Conservation (phyloP, 2,888 invertebrate genomes). For the Scaptomyza cyrtandrae region DNA sequence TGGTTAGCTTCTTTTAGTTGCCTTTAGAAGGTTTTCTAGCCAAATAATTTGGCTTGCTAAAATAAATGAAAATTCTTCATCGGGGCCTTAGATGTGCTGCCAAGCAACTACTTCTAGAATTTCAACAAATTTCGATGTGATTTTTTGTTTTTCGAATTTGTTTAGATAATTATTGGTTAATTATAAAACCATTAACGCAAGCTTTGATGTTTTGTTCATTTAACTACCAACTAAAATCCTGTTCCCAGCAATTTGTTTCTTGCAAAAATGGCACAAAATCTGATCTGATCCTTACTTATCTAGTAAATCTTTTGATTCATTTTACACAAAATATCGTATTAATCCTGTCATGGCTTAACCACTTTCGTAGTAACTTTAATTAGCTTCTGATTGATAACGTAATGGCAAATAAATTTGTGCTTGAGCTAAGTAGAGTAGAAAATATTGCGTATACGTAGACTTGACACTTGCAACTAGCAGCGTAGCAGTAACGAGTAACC, state of each 20-base stretch:
- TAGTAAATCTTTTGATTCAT: too few species aligned
- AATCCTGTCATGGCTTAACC: too few species aligned
- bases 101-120: constrained; percentile 1
- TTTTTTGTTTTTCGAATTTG: neutral
- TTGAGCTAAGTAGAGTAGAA: neutral
- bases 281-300: too few species aligned
- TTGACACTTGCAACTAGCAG: neutral
- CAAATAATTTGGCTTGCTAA: constrained; percentile 4
- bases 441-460: constrained; percentile 15
- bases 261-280: too few species aligned
- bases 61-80: constrained; percentile 15
- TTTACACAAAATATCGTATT: too few species aligned
- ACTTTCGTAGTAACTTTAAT: too few species aligned
- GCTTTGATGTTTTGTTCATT: too few species aligned
- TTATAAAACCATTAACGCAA: neutral
- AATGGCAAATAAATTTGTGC: neutral
- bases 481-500: neutral
- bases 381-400: neutral
- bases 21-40: constrained; percentile 53
- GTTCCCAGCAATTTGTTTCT: too few species aligned
- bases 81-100: neutral
- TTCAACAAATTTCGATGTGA: neutral
- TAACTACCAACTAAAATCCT: too few species aligned
- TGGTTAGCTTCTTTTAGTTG: constrained; percentile 66
- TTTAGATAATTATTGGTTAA: neutral